Percentiles rank a stretch among this genome's conserved stretches.
phyloP scores from a whole-genome alignment of 2,113 vertebrate genomes.

The Protomyctophum bolini region DNA sequence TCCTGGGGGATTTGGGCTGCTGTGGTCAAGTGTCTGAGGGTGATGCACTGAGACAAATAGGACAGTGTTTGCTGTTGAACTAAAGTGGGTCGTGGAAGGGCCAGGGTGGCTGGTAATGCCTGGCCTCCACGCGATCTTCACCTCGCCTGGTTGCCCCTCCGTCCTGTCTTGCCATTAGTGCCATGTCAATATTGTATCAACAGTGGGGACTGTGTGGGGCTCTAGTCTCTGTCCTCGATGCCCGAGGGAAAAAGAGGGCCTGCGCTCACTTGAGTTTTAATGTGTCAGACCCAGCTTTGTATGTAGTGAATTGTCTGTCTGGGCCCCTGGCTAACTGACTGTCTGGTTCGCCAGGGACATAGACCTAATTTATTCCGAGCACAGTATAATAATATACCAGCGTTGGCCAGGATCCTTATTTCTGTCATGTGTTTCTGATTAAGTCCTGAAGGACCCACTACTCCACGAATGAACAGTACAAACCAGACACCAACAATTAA shows the following conservation, averaged over 20 bases:
- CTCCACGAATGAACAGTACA: not conserved
- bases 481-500: not conserved
- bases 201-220: conserved; percentile 47
- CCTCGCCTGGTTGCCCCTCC: conserved; percentile 59
- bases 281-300: conserved; percentile 41
- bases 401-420: not conserved
- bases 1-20: conserved; percentile 44
- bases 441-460: not conserved
- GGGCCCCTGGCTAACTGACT: conserved; percentile 14
- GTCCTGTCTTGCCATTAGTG: conserved; percentile 58
- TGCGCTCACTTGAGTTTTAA: conserved; percentile 32
- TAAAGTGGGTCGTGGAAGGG: conserved; percentile 62
- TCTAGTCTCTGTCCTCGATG: conserved; percentile 29
- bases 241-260: conserved; percentile 35
- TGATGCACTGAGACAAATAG: conserved; percentile 72
- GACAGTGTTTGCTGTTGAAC: conserved; percentile 58
- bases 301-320: conserved; percentile 35
- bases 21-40: conserved; percentile 55
- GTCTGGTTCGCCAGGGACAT: conserved; percentile 7
- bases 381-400: conserved; percentile 3
- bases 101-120: conserved; percentile 21
- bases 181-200: conserved; percentile 73
- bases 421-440: not conserved
- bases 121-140: conserved; percentile 56
- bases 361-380: conserved; percentile 22